These are phyloP conservation scores for Xiphophorus maculatus DNA, from an alignment of 2,113 vertebrate species.

Conservation along the genomic window DNA sequence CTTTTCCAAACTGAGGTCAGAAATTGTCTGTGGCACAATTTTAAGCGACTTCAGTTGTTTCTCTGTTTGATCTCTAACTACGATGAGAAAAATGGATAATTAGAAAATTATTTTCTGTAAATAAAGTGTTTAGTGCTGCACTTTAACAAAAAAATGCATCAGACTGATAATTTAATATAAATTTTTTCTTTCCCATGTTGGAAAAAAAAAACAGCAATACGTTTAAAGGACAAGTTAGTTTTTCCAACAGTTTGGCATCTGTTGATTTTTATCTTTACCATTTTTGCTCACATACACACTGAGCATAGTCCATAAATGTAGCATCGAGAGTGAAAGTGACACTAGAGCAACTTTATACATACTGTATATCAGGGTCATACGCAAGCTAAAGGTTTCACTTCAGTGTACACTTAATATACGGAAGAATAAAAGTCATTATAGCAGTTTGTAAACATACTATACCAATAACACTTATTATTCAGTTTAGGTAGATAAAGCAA, in stretches of 20 bases:
- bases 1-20: too few species aligned
- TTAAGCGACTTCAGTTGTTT: too few species aligned
- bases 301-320: neutral
- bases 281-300: neutral
- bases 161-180: neutral
- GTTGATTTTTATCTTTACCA: neutral
- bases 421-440: neutral
- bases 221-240: neutral
- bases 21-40: too few species aligned
- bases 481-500: neutral
- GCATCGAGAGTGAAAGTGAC: conserved; percentile 33
- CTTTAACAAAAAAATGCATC: neutral
- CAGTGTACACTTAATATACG: neutral
- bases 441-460: too few species aligned
- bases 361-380: conserved; percentile 3
- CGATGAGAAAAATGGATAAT: neutral
- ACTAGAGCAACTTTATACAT: neutral
- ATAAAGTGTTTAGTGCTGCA: neutral
- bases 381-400: neutral
- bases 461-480: too few species aligned
- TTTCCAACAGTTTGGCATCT: neutral
- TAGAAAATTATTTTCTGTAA: neutral
- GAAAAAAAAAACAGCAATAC: neutral
- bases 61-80: too few species aligned
- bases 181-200: neutral